phyloP scores from a whole-genome alignment of 2,113 vertebrate species.

The Caracal caracal region DNA sequence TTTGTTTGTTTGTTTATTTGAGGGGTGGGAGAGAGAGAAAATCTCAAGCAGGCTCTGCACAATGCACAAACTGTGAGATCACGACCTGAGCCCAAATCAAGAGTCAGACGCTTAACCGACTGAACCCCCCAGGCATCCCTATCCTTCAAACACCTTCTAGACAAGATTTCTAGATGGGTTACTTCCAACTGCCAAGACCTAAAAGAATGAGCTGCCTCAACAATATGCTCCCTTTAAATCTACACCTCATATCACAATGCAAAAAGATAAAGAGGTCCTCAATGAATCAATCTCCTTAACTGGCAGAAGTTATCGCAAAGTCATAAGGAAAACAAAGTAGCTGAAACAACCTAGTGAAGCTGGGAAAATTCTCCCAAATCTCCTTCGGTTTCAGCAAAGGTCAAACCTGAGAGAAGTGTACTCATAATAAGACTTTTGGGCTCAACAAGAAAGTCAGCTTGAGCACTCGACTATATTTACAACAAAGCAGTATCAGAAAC shows the following conservation, averaged over 20 bases:
- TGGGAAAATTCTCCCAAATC: not conserved
- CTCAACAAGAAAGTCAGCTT: not conserved
- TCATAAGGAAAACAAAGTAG: slow-evolving; percentile 9
- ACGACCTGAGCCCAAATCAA: not conserved
- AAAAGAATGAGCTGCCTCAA: not conserved
- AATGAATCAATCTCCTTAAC: not conserved
- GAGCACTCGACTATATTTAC: not conserved
- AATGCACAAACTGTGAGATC: too few species aligned
- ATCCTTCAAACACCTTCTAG: not conserved
- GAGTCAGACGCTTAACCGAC: too few species aligned
- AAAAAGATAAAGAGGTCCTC: not conserved
- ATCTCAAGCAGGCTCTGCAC: too few species aligned
- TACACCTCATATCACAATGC: not conserved
- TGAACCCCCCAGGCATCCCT: too few species aligned
- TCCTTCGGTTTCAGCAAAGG: not conserved
- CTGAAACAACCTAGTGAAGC: not conserved
- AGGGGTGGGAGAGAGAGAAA: too few species aligned
- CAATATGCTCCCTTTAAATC: not conserved
- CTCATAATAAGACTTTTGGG: not conserved
- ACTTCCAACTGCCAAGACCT: not conserved
- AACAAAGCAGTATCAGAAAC: slow-evolving; percentile 23
- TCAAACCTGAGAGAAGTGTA: not conserved
- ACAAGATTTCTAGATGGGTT: not conserved
- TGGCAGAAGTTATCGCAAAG: not conserved
- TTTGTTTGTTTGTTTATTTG: too few species aligned